Base-by-base conservation (phyloP, 1,140 invertebrate species). In the Trichogramma pretiosum region DNA sequence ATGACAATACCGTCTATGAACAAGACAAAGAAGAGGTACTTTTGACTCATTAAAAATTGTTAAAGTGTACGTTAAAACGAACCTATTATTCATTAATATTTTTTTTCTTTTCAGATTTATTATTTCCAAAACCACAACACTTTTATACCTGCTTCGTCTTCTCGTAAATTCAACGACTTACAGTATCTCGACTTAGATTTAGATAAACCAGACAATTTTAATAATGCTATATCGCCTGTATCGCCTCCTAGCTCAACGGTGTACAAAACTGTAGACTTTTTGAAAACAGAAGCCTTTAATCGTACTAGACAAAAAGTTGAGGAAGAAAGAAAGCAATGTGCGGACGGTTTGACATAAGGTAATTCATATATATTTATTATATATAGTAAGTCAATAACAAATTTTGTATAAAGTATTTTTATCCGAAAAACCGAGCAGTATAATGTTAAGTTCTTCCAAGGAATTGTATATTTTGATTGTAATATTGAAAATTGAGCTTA, bases 231-330 rank as follows among this genome's bases (percentile, higher is more conserved):
- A 53, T 59, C 67, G 24, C 48, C 59, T 5, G 56, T 60, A 23
- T 64, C 68, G 28, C 65, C 72, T 13, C 72, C 73, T 22, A 75
- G 72, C 53, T 72, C 72, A 21, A 86, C 84, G 1, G 84, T 88
- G 3, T 93, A 93, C 63, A 91, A 91, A 70, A 87, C 81, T 1
- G 87, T 93, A 1, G 90, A 93, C 68, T 93, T 93, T 73, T 70
- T 89, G 10, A 92, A 92, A 74, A 93, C 90, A 0, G 81, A 91
- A 62, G 89, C 88, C 5, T 91, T 93, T 56, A 91, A 90, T 68
- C 77, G 84, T 48, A 90, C 87, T n/a, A 76, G 85, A 28, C 81
- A 88, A 61, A 81, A 84, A 58, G 80, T 87, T 2, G 86, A 90
- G 63, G 72, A 77, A 52, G 74, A 76, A 48, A 61, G 73, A 48